Evolutionary conservation across 2,888 invertebrate genomes (phyloP).

Genomic region (Drosophila eohydei): DNA sequence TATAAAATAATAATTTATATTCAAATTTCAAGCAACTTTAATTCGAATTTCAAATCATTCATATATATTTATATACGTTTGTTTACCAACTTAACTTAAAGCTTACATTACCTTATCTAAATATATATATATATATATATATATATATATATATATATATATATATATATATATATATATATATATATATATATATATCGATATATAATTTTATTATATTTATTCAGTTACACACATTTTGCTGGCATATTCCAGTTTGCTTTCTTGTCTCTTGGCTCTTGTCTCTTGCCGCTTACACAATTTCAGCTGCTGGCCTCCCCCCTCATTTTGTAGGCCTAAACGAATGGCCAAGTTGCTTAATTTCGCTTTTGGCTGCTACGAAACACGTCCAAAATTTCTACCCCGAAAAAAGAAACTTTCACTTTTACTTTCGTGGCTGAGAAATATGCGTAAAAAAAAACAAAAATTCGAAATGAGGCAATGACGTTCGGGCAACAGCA

Average conservation of each 20-base stretch:
- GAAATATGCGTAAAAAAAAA: slow-evolving; percentile 4
- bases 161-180: neutral
- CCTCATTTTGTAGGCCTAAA: neutral
- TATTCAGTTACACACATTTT: neutral
- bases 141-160: no score
- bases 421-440: slow-evolving; percentile 78
- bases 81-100: no score
- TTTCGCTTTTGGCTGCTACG: slow-evolving; percentile 13
- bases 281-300: slow-evolving; percentile 7
- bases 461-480: slow-evolving; percentile 42
- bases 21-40: no score
- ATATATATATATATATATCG: neutral
- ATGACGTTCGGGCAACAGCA: slow-evolving; percentile 39
- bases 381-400: slow-evolving; percentile 63
- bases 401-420: slow-evolving; percentile 67
- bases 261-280: neutral
- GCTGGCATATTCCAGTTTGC: slow-evolving; percentile 12
- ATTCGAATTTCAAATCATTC: no score
- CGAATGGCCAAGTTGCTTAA: slow-evolving; percentile 11
- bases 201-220: neutral
- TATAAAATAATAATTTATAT: no score
- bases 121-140: neutral
- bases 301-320: neutral
- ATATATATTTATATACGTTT: no score
- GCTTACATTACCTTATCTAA: no score